Percentiles rank a stretch among this genome's conserved stretches.
Conservation (phyloP, 92 coral and sea anemone species). For the Porites rus region DNA sequence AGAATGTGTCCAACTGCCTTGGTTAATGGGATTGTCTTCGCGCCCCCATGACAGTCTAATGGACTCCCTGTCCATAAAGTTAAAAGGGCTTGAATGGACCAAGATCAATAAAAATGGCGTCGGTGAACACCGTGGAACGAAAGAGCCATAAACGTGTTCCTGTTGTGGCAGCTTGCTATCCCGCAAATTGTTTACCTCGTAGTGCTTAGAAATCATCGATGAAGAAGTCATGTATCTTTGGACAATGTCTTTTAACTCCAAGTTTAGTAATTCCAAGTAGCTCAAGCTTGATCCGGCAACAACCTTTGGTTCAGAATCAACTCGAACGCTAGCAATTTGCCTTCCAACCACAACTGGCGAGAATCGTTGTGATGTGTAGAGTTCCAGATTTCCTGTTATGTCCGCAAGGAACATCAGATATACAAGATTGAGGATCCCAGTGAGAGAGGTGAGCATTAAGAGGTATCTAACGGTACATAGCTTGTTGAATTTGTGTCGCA, state of each 20-base stretch:
- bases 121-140: constrained; percentile 43
- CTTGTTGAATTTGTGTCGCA: constrained; percentile 30
- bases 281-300: constrained; percentile 50
- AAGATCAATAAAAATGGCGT: constrained; percentile 75
- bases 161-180: constrained; percentile 49
- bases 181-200: constrained; percentile 3
- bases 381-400: constrained; percentile 25
- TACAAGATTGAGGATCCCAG: constrained; percentile 69
- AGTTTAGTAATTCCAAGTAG: constrained; percentile 77
- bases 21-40: constrained; percentile 85
- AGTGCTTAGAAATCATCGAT: constrained; percentile 63
- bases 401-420: constrained; percentile 57
- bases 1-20: constrained; percentile 80
- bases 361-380: constrained; percentile 36
- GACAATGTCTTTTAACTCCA: constrained; percentile 82
- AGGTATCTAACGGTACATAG: constrained; percentile 38
- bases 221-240: constrained; percentile 77
- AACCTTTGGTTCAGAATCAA: constrained; percentile 52
- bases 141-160: neutral
- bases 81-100: constrained; percentile 82
- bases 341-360: constrained; percentile 67
- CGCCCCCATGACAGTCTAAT: constrained; percentile 91
- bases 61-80: constrained; percentile 81
- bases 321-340: constrained; percentile 84
- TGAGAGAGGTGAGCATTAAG: constrained; percentile 55